phyloP scores from a whole-genome alignment of 2,797 vertebrate species.

The Pangasius larnaudii region DNA sequence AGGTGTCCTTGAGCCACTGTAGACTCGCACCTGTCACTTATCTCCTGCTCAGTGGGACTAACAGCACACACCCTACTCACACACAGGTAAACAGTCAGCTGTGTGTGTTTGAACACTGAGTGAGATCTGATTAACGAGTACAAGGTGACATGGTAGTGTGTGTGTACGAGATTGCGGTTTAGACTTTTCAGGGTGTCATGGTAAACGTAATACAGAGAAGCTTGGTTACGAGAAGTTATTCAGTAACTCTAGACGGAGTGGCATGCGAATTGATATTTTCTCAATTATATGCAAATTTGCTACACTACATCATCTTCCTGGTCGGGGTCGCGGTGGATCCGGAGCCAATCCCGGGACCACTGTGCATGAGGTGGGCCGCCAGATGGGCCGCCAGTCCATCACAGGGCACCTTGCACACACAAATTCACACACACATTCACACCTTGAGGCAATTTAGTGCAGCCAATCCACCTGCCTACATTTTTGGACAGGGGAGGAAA shows the following conservation, averaged over 20 bases:
- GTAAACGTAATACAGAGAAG: not conserved
- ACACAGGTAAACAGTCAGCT: slow-evolving; percentile 32
- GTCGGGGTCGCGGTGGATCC: not conserved
- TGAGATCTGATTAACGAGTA: slow-evolving; percentile 23
- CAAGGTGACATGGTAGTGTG: not conserved
- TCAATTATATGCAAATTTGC: not conserved
- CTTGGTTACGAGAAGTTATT: not conserved
- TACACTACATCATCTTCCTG: not conserved
- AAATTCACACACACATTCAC: not conserved
- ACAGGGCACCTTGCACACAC: not conserved
- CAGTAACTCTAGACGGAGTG: not conserved
- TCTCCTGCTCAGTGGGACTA: slow-evolving; percentile 74
- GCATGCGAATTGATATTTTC: not conserved
- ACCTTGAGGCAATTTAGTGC: not conserved
- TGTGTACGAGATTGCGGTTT: not conserved
- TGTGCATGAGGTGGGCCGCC: not conserved
- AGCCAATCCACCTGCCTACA: not conserved
- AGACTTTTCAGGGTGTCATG: not conserved
- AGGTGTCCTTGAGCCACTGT: slow-evolving; percentile 70
- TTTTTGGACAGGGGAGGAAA: not conserved
- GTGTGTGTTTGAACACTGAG: slow-evolving; percentile 17
- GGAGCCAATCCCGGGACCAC: not conserved
- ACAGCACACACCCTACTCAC: slow-evolving; percentile 32
- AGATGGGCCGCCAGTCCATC: not conserved
- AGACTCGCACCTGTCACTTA: slow-evolving; percentile 83